These are phyloP conservation scores for Caranx melampygus DNA, from an alignment of 2,113 vertebrate species.

Conservation along the genomic window DNA sequence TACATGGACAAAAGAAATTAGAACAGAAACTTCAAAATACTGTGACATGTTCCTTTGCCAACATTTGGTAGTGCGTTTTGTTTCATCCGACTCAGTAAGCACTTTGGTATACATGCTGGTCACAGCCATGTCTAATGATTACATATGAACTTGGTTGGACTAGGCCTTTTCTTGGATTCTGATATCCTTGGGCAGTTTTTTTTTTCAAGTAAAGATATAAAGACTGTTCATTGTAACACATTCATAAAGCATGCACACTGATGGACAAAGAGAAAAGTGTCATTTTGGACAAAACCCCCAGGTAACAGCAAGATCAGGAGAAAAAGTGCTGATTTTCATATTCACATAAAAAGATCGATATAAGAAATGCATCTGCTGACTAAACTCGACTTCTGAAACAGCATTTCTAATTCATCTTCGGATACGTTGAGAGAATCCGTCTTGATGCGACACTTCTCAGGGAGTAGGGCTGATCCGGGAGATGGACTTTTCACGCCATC, in stretches of 20 bases:
- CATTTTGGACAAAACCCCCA: slow-evolving; percentile 68
- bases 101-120: slow-evolving; percentile 79
- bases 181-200: slow-evolving; percentile 67
- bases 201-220: slow-evolving; percentile 69
- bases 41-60: slow-evolving; percentile 53
- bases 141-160: slow-evolving; percentile 47
- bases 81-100: slow-evolving; percentile 59
- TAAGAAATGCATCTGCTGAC: slow-evolving; percentile 73
- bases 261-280: slow-evolving; percentile 73
- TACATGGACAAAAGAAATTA: slow-evolving; percentile 29
- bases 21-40: slow-evolving; percentile 56
- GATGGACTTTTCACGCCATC: slow-evolving; percentile 34
- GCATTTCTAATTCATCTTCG: slow-evolving; percentile 34
- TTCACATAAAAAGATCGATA: slow-evolving; percentile 78
- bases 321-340: slow-evolving; percentile 82
- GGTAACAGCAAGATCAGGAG: slow-evolving; percentile 78
- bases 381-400: slow-evolving; percentile 35
- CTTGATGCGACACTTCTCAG: slow-evolving; percentile 3
- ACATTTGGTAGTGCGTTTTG: slow-evolving; percentile 58
- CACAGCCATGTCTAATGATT: slow-evolving; percentile 59
- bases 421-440: background rate
- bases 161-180: slow-evolving; percentile 62
- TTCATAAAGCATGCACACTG: slow-evolving; percentile 80
- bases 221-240: slow-evolving; percentile 77
- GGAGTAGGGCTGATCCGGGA: slow-evolving; percentile 30